Base-by-base conservation (phyloP, 2,888 invertebrate species). In the Yponomeuta evonymella region DNA sequence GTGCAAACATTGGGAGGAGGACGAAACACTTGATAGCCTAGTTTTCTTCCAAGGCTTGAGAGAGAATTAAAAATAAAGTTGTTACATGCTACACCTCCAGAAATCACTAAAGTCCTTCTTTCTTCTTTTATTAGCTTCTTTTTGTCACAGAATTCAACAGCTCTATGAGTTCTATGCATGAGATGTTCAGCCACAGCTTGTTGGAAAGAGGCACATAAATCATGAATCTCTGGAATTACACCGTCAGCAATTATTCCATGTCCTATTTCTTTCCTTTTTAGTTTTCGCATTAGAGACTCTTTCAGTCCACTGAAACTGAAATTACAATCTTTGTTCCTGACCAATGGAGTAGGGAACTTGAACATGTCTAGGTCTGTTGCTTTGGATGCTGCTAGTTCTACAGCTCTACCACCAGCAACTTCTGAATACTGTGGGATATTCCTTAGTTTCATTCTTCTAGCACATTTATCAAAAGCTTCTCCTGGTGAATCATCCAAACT, bases 81-180 rank as follows among this genome's bases (percentile, higher is more conserved):
- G 85, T 99, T 99, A 81, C 97, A 96, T n/a, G 99, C 99, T 43
- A 98, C 98, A 70, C 99, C 99, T 15, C 99, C 99, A 58, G 98
- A 98, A 2, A 99, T 94, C 29, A 98, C 97, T 82, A 97, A 85
- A 63, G 93, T 93, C 81, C 89, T 94, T 70, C 90, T 89, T 62
- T 93, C 83, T 15, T 81, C 73, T 9, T 94, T 94, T 73, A 98
- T 93, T 2, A 96, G 83, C 2, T 94, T 85, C 74, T 93, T 90
- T 70, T 90, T 83, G 70, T 94, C 87, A 76, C 95, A 93, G 88
- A 94, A 99, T 78, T 95, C 91, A 79, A 98, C 94, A 1, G 96
- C 98, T 78, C 98, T 93, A 82, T 97, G 96, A 1, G 97, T 94
- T 79, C 97, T 94, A 76, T 96, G 95, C 74, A 95, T 95, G 71